A percentile compares a stretch with the other conserved stretches of the same genome.
These are phyloP conservation scores for Xenentodon cancila DNA, from an alignment of 2,797 vertebrate genomes.

Conservation along the genomic window DNA sequence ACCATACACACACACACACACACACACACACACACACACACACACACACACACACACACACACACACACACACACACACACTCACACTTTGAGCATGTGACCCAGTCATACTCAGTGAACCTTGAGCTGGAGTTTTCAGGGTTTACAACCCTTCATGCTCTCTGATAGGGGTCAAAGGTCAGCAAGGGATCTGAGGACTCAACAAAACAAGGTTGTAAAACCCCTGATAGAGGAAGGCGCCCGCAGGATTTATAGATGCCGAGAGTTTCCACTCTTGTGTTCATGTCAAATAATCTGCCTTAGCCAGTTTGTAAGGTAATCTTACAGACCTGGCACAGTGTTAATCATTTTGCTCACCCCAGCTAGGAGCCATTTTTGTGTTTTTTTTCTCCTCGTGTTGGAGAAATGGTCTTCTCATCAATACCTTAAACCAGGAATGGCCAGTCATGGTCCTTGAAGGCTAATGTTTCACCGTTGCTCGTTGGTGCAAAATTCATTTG, in stretches of 20 bases:
- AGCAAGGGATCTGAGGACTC: conserved; percentile 60
- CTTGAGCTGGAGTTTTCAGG: conserved; percentile 71
- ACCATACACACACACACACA: conserved; percentile 23
- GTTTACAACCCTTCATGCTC: conserved; percentile 71
- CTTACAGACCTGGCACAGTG: conserved; percentile 12
- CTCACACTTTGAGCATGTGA: conserved; percentile 64
- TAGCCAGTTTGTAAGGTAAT: conserved; percentile 29
- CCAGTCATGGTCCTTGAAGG: too few relatives aligned
- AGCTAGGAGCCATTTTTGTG: conserved; percentile 3
- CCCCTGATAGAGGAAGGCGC: conserved; percentile 54
- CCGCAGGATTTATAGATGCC: conserved; percentile 60
- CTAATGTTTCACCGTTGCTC: too few relatives aligned
- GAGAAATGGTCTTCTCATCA: too few relatives aligned
- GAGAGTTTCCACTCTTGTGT: conserved; percentile 43
- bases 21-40: conserved; percentile 21
- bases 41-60: conserved; percentile 24
- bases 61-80: conserved; percentile 26
- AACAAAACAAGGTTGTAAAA: conserved; percentile 81
- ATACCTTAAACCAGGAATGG: too few relatives aligned
- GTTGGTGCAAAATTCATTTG: too few relatives aligned
- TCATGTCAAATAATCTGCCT: conserved; percentile 30
- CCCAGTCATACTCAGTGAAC: conserved; percentile 65
- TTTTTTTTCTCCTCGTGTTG: not conserved
- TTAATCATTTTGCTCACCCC: conserved; percentile 9
- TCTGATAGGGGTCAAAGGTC: conserved; percentile 72